Evolutionary conservation across 2,113 vertebrate genomes (phyloP), one percentile per base, ranked within the genome.

Genomic region (Neomonachus schauinslandi): DNA sequence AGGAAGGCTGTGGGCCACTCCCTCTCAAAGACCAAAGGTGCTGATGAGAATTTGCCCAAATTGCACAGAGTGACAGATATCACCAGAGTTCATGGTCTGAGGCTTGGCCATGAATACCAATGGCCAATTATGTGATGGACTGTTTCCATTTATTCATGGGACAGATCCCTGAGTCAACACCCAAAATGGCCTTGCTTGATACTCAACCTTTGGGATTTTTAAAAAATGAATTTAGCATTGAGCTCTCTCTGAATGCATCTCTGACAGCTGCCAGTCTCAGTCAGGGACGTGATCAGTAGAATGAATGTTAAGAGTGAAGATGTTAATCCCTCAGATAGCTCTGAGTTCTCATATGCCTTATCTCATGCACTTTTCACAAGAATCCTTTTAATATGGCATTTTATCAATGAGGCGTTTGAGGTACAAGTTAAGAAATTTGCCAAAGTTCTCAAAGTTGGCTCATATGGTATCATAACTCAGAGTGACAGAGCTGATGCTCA

Each of bases 1-100:
- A 97, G 12, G 88, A 96, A 95, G 81, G 82, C 55, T 89, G 65
- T 94, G 93, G 95, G 93, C 94, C 95, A 96, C 65, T 59, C 39
- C 69, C 71, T 77, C 46, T 81, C 89, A 94, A 31, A 0, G 0
- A 89, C 12, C 59, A 87, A 82, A 87, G 31, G 36, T 42, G 55
- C 69, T 19, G 5, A 59, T 81, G 95, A 55, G 36, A 97, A 95
- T 90, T 94, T 51, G 14, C 55, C 36, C 49, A 36, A 97, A 97
- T 22, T 33, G 11, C n/a, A 91, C 42, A 83, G 80, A 93, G 59
- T 83, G 67, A 36, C 4, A 42, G 57, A 61, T 85, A 53, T 55
- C n/a, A 39, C 28, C 49, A 80, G 59, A 85, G 12, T n/a, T 46
- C 6, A 4, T 49, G 65, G 5, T 61, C 94, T 71, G 31, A 91